These are phyloP conservation scores for Oreochromis spilurus DNA, from an alignment of 2,113 vertebrate genomes.

Conservation along the genomic window DNA sequence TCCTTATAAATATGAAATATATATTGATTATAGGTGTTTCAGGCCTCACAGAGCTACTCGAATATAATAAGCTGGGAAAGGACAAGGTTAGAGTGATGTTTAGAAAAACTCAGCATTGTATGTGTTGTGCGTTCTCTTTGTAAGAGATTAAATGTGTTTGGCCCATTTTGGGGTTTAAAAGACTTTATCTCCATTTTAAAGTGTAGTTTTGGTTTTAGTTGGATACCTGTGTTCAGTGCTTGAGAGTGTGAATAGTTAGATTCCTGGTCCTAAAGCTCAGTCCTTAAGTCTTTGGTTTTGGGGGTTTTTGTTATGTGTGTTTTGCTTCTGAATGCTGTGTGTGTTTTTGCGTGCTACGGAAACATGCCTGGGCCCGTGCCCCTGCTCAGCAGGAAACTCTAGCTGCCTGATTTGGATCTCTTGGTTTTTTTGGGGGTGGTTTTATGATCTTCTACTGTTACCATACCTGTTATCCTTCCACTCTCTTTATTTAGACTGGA, in stretches of 20 bases:
- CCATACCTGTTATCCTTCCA: slow-evolving; percentile 6
- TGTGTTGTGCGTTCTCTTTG: slow-evolving; percentile 57
- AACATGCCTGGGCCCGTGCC: slow-evolving; percentile 1
- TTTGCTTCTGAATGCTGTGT: slow-evolving; percentile 22
- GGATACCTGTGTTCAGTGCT: not conserved
- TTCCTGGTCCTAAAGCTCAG: not conserved
- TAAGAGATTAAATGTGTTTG: slow-evolving; percentile 66
- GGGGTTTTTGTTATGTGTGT: not conserved
- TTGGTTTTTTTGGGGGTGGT: not conserved
- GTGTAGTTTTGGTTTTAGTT: slow-evolving; percentile 10
- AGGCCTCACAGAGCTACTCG: not conserved
- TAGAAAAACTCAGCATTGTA: slow-evolving; percentile 4
- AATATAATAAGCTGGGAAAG: not conserved
- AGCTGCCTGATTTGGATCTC: not conserved
- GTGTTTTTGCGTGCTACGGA: not conserved
- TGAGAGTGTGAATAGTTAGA: not conserved
- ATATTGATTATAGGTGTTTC: slow-evolving; percentile 6
- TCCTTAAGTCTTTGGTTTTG: not conserved
- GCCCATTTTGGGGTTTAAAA: slow-evolving; percentile 55
- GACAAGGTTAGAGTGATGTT: not conserved
- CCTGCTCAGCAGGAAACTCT: slow-evolving; percentile 2
- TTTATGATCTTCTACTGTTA: not conserved
- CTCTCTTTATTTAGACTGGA: not conserved
- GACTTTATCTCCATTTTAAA: slow-evolving; percentile 32
- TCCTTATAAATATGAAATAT: slow-evolving; percentile 36